Conservation (phyloP, 2,888 invertebrate genomes). For the Tachina grossa region DNA sequence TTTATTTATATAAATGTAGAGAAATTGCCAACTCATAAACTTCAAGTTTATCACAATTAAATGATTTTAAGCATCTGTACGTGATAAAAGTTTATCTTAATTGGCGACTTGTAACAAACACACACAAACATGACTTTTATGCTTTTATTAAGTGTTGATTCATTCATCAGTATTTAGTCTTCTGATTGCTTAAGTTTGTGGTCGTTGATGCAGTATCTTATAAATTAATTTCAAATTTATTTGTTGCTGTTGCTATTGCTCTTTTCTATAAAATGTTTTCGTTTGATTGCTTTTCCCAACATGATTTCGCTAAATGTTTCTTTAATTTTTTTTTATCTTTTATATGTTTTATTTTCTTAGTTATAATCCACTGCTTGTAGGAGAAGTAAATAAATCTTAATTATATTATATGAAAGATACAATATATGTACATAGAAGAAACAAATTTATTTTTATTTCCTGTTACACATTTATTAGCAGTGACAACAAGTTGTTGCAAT, state of each 20-base stretch:
- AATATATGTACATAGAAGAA: conserved; percentile 18
- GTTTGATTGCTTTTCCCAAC: conserved; percentile 1
- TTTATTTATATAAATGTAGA: conserved; percentile 43
- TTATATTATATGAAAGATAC: conserved; percentile 29
- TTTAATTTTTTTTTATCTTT: conserved; percentile 31
- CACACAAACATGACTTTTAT: background rate
- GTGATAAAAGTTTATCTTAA: conserved; percentile 68
- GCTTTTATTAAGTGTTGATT: conserved; percentile 15
- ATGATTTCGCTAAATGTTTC: conserved; percentile 38
- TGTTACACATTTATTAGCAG: conserved; percentile 49
- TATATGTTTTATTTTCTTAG: background rate
- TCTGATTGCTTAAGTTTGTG: conserved; percentile 12
- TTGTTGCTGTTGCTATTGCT: conserved; percentile 1
- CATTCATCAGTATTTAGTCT: conserved; percentile 17
- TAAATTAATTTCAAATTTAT: conserved; percentile 47
- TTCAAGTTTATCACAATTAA: conserved; percentile 73
- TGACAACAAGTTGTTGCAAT: background rate
- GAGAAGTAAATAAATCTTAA: conserved; percentile 56
- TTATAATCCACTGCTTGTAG: background rate
- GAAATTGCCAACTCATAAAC: conserved; percentile 73
- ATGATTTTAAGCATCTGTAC: conserved; percentile 72
- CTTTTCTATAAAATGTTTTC: conserved; percentile 11
- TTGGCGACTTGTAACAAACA: conserved; percentile 52
- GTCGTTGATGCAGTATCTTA: conserved; percentile 29
- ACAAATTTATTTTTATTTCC: conserved; percentile 57